Evolutionary conservation across 2,797 vertebrate species (phyloP), one percentile per base, ranked within the genome.

Genomic region (Oophaga sylvatica): DNA sequence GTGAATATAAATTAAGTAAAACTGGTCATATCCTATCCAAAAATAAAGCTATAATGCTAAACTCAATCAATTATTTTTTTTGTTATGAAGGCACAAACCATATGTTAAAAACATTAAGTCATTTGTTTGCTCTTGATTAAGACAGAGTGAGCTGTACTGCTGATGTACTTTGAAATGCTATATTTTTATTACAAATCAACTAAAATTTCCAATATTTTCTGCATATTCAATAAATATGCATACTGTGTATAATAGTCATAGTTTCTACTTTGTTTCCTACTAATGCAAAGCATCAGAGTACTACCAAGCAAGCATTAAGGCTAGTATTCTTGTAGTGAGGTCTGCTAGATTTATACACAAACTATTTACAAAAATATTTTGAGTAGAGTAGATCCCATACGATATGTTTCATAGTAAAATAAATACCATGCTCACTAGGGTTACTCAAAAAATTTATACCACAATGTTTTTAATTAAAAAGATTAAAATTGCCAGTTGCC

Each of bases 1-100:
- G 73, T 48, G 60, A 77, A 75, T 85, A 53, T 65, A 63, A 78
- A 85, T 45, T 31, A 41, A 45, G 41, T 26, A 67, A 73, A 85
- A 85, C 73, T 78, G 73, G 60, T 85, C 73, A 76, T 45, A 85
- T 78, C 35, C 35, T 45, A 7, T 62, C 59, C 79, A 48, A 78
- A 67, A 85, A 65, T 45, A 78, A 78, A 78, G 45, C 70, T 85
- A 53, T 76, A 78, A 78, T 41, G 60, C 16, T 76, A 85, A 77
- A 62, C 35, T 22, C 53, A 83, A 68, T 56, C 26, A 84, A 48
- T 80, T 63, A 45, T 83, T 83, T 60, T 56, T 53, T 53, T 7
- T 59, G 26, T 22, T 22, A 73, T 35, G 12, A 22, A 56, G 29
- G 56, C 70, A 60, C 53, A 22, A n/a, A 12, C 17, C 13, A 3